Conservation (phyloP, 2,113 vertebrate genomes). For the Phaethornis superciliosus region DNA sequence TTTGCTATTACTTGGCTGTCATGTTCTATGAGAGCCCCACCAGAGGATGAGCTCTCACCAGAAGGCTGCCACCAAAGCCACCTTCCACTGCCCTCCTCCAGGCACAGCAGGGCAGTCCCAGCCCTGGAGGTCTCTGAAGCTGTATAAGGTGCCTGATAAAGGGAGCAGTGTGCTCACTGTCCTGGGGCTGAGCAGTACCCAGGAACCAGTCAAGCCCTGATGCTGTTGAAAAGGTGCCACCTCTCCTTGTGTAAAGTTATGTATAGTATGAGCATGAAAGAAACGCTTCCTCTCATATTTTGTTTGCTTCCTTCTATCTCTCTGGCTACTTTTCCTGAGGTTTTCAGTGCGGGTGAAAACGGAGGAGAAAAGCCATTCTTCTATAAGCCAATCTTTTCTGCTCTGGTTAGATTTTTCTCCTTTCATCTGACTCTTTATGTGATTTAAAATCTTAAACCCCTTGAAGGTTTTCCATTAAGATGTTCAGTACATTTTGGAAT, state of each 20-base stretch:
- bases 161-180: not conserved
- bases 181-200: accelerated
- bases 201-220: not conserved
- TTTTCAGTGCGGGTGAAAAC: constrained; percentile 1
- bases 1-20: not conserved
- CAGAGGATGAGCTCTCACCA: accelerated
- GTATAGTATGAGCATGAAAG: not conserved
- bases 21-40: not conserved
- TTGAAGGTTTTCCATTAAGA: constrained; percentile 44
- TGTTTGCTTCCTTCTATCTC: not conserved
- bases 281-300: not conserved
- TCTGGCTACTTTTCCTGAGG: not conserved
- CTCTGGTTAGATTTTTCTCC: constrained; percentile 47
- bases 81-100: not conserved
- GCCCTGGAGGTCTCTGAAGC: not conserved
- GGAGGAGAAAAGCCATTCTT: not conserved
- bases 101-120: no score
- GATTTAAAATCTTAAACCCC: constrained; percentile 33
- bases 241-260: not conserved
- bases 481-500: not conserved
- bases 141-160: not conserved
- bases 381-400: not conserved
- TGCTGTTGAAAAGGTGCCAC: not conserved
- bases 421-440: constrained; percentile 28
- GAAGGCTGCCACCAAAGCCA: not conserved